Evolutionary conservation across 2,797 vertebrate genomes (phyloP), one percentile per base, ranked within the genome.

Genomic region (Sylvia borin): DNA sequence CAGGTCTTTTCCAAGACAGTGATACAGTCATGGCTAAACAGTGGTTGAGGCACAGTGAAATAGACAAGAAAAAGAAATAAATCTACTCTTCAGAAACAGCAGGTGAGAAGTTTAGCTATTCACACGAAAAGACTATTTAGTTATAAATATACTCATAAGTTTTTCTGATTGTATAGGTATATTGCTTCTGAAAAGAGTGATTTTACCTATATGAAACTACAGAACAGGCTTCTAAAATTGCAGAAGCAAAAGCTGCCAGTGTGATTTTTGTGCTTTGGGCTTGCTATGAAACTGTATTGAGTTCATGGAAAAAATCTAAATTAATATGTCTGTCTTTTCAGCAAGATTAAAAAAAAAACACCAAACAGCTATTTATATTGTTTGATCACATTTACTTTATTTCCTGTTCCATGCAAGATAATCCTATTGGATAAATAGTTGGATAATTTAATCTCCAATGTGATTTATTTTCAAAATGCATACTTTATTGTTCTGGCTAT

Each of bases 401-500:
- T 91, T 95, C 57, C 72, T 91, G 65, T 84, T 60, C 53, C 72
- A 85, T 73, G 13, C 76, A 80, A 86, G 66, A 34, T 96, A 50
- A 94, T 93, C 47, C 75, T 93, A 95, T 80, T 80, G 91, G 76
- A 94, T 82, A 94, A 96, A 81, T 70, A 65, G 91, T 67, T 89
- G 38, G 34, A 80, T 68, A 93, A 91, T 88, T 70, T 81, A 64
- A 91, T 96, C 93, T 94, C 77, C 12, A 12, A 6, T 81, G 71
- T 81, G 73, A 48, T 67, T 79, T 66, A 75, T 81, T 71, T 91
- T 51, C n/a, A 62, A 90, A 95, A 90, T 90, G 12, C 11, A 7
- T 92, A 15, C 36, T 72, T 84, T 81, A 74, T 67, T 89, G 8
- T 87, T 82, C 64, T 9, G 20, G 51, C 22, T 16, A 31, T 76